Evolutionary conservation across 2,113 vertebrate species (phyloP).

Genomic region (Erythrocercus mccallii): DNA sequence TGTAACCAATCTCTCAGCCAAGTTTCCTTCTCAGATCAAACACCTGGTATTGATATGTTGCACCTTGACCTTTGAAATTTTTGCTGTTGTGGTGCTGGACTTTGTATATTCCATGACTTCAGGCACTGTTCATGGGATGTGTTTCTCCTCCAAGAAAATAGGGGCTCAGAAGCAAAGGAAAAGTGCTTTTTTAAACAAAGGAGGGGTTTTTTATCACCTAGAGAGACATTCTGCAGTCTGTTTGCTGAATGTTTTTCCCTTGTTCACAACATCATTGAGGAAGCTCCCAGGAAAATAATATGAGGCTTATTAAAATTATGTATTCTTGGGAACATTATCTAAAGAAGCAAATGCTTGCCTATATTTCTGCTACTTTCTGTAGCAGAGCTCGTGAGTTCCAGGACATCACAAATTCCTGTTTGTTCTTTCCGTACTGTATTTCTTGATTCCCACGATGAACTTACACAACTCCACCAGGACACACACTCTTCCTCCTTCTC

Average conservation of each 20-base stretch:
- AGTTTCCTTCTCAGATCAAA: neutral
- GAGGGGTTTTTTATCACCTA: fast-evolving
- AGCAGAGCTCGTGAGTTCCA: neutral
- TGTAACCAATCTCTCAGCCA: neutral
- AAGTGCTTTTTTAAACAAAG: neutral
- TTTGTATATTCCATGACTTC: neutral
- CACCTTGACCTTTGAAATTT: neutral
- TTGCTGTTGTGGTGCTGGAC: neutral
- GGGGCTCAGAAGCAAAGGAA: neutral
- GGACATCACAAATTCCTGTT: neutral
- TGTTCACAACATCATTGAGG: neutral
- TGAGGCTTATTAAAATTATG: neutral
- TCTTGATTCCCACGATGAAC: neutral
- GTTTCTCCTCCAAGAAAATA: neutral
- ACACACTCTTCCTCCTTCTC: neutral
- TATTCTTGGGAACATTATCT: neutral
- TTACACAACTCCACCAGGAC: neutral
- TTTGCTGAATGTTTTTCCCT: neutral
- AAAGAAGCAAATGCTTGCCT: neutral
- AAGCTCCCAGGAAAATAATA: neutral
- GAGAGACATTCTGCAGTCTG: neutral
- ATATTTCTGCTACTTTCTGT: neutral
- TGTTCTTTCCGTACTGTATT: neutral
- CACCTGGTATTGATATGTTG: neutral
- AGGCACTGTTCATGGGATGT: neutral